These are phyloP conservation scores for Miichthys miiuy DNA, from an alignment of 2,797 vertebrate genomes.

Conservation along the genomic window DNA sequence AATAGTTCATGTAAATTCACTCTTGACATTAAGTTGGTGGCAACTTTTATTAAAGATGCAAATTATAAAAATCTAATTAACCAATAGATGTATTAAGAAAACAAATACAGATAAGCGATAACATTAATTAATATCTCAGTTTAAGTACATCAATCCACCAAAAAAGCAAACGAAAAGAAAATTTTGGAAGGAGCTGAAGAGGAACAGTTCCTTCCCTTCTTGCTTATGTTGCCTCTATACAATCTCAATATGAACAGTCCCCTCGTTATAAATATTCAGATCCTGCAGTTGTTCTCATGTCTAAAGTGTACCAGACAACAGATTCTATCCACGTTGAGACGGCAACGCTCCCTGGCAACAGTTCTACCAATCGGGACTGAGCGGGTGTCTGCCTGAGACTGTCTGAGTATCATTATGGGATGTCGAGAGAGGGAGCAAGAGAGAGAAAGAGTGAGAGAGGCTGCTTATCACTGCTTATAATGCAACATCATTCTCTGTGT, in stretches of 20 bases:
- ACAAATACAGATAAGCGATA: constrained; percentile 5
- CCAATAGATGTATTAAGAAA: not conserved
- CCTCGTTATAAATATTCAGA: constrained; percentile 89
- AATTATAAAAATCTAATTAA: not conserved
- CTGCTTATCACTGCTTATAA: constrained; percentile 80
- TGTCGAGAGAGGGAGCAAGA: constrained; percentile 66
- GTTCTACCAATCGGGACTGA: constrained; percentile 84
- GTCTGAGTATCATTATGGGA: constrained; percentile 83
- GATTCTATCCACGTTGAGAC: constrained; percentile 86
- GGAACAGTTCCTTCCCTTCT: constrained; percentile 30
- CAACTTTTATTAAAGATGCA: constrained; percentile 32
- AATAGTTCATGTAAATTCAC: constrained; percentile 40
- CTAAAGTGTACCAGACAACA: constrained; percentile 86
- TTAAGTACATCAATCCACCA: constrained; percentile 6
- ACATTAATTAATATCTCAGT: constrained; percentile 11
- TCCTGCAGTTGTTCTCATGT: constrained; percentile 88
- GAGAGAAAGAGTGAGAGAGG: constrained; percentile 60
- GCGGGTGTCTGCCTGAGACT: constrained; percentile 80
- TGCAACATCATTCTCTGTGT: constrained; percentile 79
- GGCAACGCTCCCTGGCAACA: constrained; percentile 87
- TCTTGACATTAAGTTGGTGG: constrained; percentile 36
- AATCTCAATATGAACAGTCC: constrained; percentile 82
- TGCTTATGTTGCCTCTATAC: constrained; percentile 74
- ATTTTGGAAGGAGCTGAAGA: constrained; percentile 25
- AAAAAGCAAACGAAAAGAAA: constrained; percentile 3